These are phyloP conservation scores for Lasioglossum baleicum DNA, from an alignment of 1,140 invertebrate genomes.

Conservation along the genomic window DNA sequence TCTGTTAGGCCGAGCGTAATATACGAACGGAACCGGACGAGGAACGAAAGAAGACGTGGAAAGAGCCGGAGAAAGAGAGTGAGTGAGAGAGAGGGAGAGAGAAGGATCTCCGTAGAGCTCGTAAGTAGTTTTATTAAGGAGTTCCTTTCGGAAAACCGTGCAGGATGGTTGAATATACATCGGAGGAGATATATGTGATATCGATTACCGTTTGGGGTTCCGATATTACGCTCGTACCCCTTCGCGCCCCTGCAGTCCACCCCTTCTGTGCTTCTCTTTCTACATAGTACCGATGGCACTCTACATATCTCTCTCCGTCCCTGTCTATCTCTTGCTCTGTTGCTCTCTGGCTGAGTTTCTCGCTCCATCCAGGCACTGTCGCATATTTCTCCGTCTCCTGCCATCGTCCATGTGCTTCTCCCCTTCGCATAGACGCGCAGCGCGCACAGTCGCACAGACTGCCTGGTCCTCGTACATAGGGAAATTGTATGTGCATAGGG, in stretches of 20 bases:
- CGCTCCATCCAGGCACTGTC: slow-evolving; percentile 30
- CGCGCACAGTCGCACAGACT: not conserved
- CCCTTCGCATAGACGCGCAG: slow-evolving; percentile 26
- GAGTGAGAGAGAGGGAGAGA: slow-evolving; percentile 24
- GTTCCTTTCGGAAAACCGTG: slow-evolving; percentile 65
- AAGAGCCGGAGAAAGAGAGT: slow-evolving; percentile 1
- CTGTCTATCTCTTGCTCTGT: not conserved
- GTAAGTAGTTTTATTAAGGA: slow-evolving; percentile 66
- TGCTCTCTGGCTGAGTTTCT: slow-evolving; percentile 7
- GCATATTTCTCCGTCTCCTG: slow-evolving; percentile 51
- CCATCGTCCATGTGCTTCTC: slow-evolving; percentile 30
- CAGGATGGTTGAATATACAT: slow-evolving; percentile 71
- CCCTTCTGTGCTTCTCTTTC: slow-evolving; percentile 37
- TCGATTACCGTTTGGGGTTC: slow-evolving; percentile 76
- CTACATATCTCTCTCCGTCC: slow-evolving; percentile 8
- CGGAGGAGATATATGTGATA: slow-evolving; percentile 71
- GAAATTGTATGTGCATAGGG: slow-evolving; percentile 53
- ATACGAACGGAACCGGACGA: slow-evolving; percentile 52
- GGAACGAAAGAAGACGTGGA: slow-evolving; percentile 34
- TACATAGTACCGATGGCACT: slow-evolving; percentile 40
- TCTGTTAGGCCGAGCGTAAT: slow-evolving; percentile 54
- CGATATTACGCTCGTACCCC: slow-evolving; percentile 73
- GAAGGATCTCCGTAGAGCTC: slow-evolving; percentile 24
- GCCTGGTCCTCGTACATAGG: slow-evolving; percentile 33
- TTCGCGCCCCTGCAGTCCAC: slow-evolving; percentile 45